phyloP scores from a whole-genome alignment of 2,888 invertebrate species.

The Cheilosia variabilis region DNA sequence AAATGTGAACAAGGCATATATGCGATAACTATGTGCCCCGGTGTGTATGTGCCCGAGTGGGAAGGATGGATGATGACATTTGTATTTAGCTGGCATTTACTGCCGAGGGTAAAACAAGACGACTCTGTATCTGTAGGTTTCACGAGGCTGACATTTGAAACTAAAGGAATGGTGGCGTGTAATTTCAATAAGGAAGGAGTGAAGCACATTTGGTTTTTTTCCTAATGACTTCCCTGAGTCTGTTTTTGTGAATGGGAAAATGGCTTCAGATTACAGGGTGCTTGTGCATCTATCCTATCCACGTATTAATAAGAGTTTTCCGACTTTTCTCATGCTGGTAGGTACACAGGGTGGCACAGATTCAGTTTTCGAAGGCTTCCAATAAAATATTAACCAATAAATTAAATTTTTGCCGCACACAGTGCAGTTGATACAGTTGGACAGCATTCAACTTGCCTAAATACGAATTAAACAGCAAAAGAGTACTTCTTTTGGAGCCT shows the following conservation, averaged over 20 bases:
- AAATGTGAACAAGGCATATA: constrained; percentile 1
- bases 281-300: too few relatives aligned
- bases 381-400: too few relatives aligned
- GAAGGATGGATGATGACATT: constrained; percentile 26
- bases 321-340: too few relatives aligned
- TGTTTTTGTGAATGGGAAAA: background rate
- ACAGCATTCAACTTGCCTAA: too few relatives aligned
- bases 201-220: constrained; percentile 17
- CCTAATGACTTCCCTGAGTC: constrained; percentile 1
- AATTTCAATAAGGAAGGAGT: constrained; percentile 21
- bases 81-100: constrained; percentile 28
- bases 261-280: too few relatives aligned
- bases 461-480: too few relatives aligned
- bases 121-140: constrained; percentile 8
- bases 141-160: constrained; percentile 35
- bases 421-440: too few relatives aligned
- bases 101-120: constrained; percentile 27
- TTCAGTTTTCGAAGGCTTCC: too few relatives aligned
- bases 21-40: background rate
- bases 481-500: too few relatives aligned
- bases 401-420: too few relatives aligned
- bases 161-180: constrained; percentile 21
- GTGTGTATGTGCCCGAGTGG: constrained; percentile 14
- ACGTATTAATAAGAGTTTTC: too few relatives aligned
- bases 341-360: too few relatives aligned